Evolutionary conservation across 1,140 invertebrate species (phyloP), one percentile per base, ranked within the genome.

Genomic region (Leucophenga varia): DNA sequence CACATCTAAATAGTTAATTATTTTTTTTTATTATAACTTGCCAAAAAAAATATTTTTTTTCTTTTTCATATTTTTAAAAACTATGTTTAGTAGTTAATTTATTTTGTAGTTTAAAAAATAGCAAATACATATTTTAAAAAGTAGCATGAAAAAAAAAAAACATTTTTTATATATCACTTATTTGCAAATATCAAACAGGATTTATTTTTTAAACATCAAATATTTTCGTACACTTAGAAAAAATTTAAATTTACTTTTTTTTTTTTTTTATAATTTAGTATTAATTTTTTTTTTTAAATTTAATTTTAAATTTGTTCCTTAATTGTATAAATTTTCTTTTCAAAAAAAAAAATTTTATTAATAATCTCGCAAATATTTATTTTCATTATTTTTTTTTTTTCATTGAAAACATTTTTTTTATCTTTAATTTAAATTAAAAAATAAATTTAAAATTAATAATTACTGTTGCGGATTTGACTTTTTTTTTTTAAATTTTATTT

Each of bases 381-480:
- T 25, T 25, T 25, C 10, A 6, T 25, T 25, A 25, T 25, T 25
- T 25, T 25, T 25, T 25, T 25, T 25, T 25, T 25, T 6, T 25
- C n/a, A 25, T 6, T 25, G 22, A 5, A 25, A 6, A 25, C 22
- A 25, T 25, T 25, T 25, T 25, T 25, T 25, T 25, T 25, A 6
- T 25, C 22, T 25, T 25, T 25, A 25, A 10, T 10, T 25, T 25
- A 51, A 53, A 28, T 14, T 30, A 32, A 22, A 32, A 42, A 51
- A 51, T 22, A 19, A 50, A 65, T 63, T 65, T 67, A 61, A 67
- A 67, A 65, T 65, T 65, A 65, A 65, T 65, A 65, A 65, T 65
- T 65, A 65, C 63, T 65, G 63, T 63, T 65, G 63, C 63, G 63
- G 63, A 65, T 65, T 63, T 67, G 63, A 65, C 63, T 64, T n/a